A percentile compares a stretch with the other conserved stretches of the same genome.
phyloP scores from a whole-genome alignment of 2,797 vertebrate species.

The Ibycter americanus region DNA sequence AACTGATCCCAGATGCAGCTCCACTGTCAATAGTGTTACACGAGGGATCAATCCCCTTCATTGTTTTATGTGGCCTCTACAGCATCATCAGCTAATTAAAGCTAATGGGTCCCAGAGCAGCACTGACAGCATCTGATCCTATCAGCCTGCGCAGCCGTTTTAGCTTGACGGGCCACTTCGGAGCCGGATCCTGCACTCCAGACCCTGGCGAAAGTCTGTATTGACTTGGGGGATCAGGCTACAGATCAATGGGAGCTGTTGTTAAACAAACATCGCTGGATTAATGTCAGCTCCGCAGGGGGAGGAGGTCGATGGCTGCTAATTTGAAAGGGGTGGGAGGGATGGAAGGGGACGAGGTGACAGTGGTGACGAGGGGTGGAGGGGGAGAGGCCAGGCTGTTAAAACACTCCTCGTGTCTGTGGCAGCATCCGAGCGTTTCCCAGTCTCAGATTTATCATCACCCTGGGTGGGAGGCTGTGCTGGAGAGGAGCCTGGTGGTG shows the following conservation, averaged over 20 bases:
- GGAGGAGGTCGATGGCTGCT: slow-evolving; percentile 45
- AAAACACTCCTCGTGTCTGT: neutral
- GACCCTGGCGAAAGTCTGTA: neutral
- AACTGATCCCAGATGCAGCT: slow-evolving; percentile 53
- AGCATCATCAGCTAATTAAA: slow-evolving; percentile 52
- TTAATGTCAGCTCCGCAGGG: slow-evolving; percentile 28
- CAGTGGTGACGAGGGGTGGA: neutral
- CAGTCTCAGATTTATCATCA: neutral
- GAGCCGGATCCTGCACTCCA: slow-evolving; percentile 1
- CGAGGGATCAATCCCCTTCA: slow-evolving; percentile 63
- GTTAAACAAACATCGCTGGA: slow-evolving; percentile 4
- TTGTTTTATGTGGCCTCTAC: slow-evolving; percentile 56
- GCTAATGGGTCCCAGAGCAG: slow-evolving; percentile 43
- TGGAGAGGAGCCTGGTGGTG: neutral
- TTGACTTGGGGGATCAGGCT: slow-evolving; percentile 50
- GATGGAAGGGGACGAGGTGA: neutral
- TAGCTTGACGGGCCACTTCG: neutral
- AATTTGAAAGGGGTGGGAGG: neutral
- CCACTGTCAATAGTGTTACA: slow-evolving; percentile 53
- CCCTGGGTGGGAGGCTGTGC: neutral
- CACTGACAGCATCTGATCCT: slow-evolving; percentile 7
- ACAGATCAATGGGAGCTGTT: slow-evolving; percentile 19
- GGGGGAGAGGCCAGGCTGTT: neutral
- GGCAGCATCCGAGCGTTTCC: neutral
- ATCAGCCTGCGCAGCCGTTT: neutral